Percentiles rank a stretch among this genome's conserved stretches.
These are phyloP conservation scores for Acheta domesticus DNA, from an alignment of 2,888 invertebrate genomes.

Conservation along the genomic window DNA sequence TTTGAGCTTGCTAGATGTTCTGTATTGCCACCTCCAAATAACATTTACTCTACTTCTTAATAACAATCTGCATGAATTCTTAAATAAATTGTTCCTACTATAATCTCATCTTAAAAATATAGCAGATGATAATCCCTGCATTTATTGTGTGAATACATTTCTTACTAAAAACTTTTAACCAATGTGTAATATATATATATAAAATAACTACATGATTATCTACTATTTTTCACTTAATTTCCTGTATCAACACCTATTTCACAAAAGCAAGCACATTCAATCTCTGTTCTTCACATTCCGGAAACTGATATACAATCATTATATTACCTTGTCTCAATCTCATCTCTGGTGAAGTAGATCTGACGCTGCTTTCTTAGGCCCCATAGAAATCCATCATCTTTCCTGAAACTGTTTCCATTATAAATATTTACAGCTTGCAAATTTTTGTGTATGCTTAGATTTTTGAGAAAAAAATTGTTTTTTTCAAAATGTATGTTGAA, in stretches of 20 bases:
- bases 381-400: conserved; percentile 7
- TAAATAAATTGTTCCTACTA: too few relatives aligned
- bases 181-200: too few relatives aligned
- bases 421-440: not conserved
- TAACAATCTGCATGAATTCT: too few relatives aligned
- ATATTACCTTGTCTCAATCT: not conserved
- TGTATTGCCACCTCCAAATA: too few relatives aligned
- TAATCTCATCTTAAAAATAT: too few relatives aligned
- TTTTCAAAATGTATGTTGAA: not conserved
- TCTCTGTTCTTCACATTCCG: not conserved
- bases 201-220: too few relatives aligned
- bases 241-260: too few relatives aligned
- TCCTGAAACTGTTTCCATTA: not conserved
- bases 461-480: not conserved
- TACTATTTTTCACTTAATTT: too few relatives aligned
- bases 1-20: not conserved
- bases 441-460: not conserved
- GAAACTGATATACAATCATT: not conserved
- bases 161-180: too few relatives aligned
- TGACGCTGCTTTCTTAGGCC: not conserved
- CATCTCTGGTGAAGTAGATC: not conserved
- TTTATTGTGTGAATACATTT: too few relatives aligned
- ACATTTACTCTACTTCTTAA: too few relatives aligned
- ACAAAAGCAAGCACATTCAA: not conserved
- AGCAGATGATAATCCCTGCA: too few relatives aligned